Evolutionary conservation across 2,888 invertebrate genomes (phyloP).

Genomic region (Ectobius pallidus): DNA sequence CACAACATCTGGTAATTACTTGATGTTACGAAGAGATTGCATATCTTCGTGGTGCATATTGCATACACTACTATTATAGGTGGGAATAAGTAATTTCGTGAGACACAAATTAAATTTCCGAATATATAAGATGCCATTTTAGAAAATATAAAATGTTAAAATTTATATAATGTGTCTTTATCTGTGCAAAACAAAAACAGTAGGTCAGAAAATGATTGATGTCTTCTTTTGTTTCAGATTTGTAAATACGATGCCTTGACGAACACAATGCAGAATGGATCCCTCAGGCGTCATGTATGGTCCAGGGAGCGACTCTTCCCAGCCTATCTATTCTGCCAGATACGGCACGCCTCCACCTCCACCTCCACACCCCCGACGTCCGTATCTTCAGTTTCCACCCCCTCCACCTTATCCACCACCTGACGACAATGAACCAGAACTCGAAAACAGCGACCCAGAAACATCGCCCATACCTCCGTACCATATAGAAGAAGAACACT

Average conservation of each 20-base stretch:
- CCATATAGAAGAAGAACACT: conserved; percentile 50
- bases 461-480: conserved; percentile 45
- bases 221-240: conserved; percentile 7
- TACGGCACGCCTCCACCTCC: conserved; percentile 32
- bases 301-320: neutral
- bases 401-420: conserved; percentile 74
- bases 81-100: too few relatives aligned
- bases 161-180: too few relatives aligned
- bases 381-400: conserved; percentile 72
- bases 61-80: too few relatives aligned
- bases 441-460: conserved; percentile 12
- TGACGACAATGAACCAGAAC: neutral
- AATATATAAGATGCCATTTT: too few relatives aligned
- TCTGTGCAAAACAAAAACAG: too few relatives aligned
- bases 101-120: too few relatives aligned
- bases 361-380: conserved; percentile 42
- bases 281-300: neutral
- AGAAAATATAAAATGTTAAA: too few relatives aligned
- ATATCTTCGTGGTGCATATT: too few relatives aligned
- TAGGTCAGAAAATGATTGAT: too few relatives aligned
- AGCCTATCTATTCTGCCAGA: conserved; percentile 1
- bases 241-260: neutral
- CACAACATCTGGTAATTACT: too few relatives aligned
- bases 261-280: conserved; percentile 30
- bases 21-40: too few relatives aligned